Percentiles rank a stretch among this genome's conserved stretches.
phyloP scores from a whole-genome alignment of 53 echinoderm and acorn worm genomes.

The Pentamera pediparva region DNA sequence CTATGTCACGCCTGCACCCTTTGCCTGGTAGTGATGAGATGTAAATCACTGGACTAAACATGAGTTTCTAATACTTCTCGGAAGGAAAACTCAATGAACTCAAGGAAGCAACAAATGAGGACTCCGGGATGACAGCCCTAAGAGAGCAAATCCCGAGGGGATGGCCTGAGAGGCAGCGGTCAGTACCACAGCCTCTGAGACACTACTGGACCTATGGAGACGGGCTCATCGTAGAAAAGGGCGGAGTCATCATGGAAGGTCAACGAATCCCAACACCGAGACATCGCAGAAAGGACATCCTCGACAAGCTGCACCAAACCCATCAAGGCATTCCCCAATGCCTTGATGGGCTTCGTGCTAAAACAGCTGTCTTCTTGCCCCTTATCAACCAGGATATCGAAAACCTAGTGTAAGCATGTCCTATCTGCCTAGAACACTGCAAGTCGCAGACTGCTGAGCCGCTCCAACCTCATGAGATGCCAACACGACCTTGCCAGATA shows the following conservation, averaged over 20 bases:
- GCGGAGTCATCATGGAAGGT: not conserved
- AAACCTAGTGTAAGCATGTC: conserved; percentile 16
- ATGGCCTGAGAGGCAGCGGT: conserved; percentile 29
- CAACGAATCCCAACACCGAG: not conserved
- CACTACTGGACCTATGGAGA: not conserved
- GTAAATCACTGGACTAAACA: not conserved
- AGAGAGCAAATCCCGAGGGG: not conserved
- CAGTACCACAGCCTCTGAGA: not conserved
- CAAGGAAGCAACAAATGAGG: conserved; percentile 29
- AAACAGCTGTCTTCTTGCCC: conserved; percentile 14
- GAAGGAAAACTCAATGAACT: conserved; percentile 10
- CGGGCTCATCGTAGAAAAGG: not conserved
- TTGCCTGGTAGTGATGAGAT: no score
- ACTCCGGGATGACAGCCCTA: not conserved
- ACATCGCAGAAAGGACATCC: not conserved
- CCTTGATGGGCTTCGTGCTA: no score
- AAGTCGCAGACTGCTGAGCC: conserved; percentile 40
- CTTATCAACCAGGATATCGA: conserved; percentile 43
- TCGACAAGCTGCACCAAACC: no score
- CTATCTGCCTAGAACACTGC: conserved; percentile 34
- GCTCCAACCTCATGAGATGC: conserved; percentile 36
- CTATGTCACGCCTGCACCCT: no score
- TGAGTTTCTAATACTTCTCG: conserved; percentile 2
- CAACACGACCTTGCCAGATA: conserved; percentile 34
- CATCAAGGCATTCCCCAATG: no score